Evolutionary conservation across 2,888 invertebrate species (phyloP).

Genomic region (Thalpophila matura): DNA sequence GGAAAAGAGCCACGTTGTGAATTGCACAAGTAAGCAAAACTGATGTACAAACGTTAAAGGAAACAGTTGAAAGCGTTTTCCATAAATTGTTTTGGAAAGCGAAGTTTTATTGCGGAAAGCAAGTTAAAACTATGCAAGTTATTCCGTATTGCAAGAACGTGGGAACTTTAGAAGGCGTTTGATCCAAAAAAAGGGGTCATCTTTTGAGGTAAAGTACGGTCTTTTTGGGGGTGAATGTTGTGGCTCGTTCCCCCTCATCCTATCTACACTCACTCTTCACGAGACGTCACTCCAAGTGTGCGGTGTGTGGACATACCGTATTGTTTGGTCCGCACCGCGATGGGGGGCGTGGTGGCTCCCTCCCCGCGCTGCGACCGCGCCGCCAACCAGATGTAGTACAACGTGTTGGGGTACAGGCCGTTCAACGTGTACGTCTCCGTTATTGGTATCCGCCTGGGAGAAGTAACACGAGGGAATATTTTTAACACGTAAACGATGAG

Average conservation of each 20-base stretch:
- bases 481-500: neutral
- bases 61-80: slow-evolving; percentile 44
- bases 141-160: slow-evolving; percentile 32
- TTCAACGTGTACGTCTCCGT: slow-evolving; percentile 96
- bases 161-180: slow-evolving; percentile 4
- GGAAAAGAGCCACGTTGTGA: slow-evolving; percentile 67
- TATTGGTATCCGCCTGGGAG: slow-evolving; percentile 93
- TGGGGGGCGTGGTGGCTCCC: slow-evolving; percentile 98
- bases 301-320: slow-evolving; percentile 95
- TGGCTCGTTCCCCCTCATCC: slow-evolving; percentile 54
- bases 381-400: slow-evolving; percentile 99
- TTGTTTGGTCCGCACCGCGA: slow-evolving; percentile 98
- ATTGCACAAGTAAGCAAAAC: slow-evolving; percentile 37
- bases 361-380: slow-evolving; percentile 98
- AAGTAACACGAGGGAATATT: neutral
- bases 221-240: neutral
- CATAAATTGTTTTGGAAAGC: slow-evolving; percentile 42
- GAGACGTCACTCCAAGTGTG: slow-evolving; percentile 62
- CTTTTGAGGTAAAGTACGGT: neutral
- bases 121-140: slow-evolving; percentile 25
- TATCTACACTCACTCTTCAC: slow-evolving; percentile 64
- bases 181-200: neutral
- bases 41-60: slow-evolving; percentile 13
- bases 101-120: slow-evolving; percentile 30
- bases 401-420: slow-evolving; percentile 98